Percentiles rank a stretch among this genome's conserved stretches.
These are phyloP conservation scores for Stomorhina lunata DNA, from an alignment of 2,888 invertebrate species.

Conservation along the genomic window DNA sequence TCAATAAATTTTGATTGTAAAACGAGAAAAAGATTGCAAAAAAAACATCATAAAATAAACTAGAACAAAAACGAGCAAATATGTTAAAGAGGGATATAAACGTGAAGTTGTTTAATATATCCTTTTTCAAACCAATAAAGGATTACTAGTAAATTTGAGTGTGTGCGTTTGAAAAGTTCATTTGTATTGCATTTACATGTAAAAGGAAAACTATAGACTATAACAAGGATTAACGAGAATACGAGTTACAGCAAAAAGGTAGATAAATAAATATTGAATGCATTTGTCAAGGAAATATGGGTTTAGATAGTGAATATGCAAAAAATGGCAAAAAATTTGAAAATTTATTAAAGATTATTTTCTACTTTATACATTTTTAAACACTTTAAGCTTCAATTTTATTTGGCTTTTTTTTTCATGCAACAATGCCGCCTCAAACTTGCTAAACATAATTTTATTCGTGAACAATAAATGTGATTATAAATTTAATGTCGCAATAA, in stretches of 20 bases:
- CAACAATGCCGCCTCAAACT: not conserved
- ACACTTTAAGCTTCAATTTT: not conserved
- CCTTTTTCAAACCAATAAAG: not conserved
- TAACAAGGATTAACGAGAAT: not conserved
- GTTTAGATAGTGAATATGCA: no score
- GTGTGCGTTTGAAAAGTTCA: not conserved
- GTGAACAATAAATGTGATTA: slow-evolving; percentile 13
- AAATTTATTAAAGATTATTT: no score
- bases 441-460: not conserved
- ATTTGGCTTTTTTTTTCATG: not conserved
- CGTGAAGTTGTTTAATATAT: no score
- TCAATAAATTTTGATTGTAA: slow-evolving; percentile 64
- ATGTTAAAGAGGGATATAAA: slow-evolving; percentile 27
- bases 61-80: not conserved
- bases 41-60: not conserved
- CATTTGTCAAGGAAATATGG: no score
- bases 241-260: not conserved
- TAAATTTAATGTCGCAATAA: slow-evolving; percentile 18
- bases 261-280: not conserved
- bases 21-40: slow-evolving; percentile 17
- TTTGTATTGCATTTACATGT: not conserved
- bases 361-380: not conserved
- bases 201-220: slow-evolving; percentile 1
- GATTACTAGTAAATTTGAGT: not conserved
- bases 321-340: no score